These are phyloP conservation scores for Noctua pronuba DNA, from an alignment of 2,888 invertebrate species.

Conservation along the genomic window DNA sequence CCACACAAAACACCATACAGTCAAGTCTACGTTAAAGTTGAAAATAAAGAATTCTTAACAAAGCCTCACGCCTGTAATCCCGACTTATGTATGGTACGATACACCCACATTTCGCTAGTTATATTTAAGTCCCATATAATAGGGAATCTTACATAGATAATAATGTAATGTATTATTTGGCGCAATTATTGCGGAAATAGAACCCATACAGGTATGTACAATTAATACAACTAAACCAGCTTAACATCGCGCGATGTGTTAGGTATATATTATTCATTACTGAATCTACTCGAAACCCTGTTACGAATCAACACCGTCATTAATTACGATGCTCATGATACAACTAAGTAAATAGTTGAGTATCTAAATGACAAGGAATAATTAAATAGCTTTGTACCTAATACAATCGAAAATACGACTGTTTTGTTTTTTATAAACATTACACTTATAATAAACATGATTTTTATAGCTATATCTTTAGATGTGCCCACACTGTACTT, in stretches of 20 bases:
- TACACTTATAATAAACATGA: too few relatives aligned
- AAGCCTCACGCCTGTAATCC: too few relatives aligned
- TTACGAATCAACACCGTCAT: constrained; percentile 35
- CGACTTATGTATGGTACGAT: too few relatives aligned
- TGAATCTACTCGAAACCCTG: constrained; percentile 19
- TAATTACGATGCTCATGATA: constrained; percentile 13
- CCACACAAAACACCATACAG: too few relatives aligned
- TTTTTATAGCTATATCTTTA: too few relatives aligned
- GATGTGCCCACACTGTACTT: too few relatives aligned
- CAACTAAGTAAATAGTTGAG: constrained; percentile 12
- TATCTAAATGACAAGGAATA: constrained; percentile 8
- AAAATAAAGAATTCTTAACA: too few relatives aligned
- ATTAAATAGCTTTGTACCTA: not conserved
- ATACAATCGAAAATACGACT: not conserved
- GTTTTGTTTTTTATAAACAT: too few relatives aligned
- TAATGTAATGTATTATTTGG: not conserved
- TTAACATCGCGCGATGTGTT: constrained; percentile 20
- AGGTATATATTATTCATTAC: constrained; percentile 27
- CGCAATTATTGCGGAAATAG: not conserved
- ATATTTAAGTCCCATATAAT: not conserved
- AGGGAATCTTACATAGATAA: not conserved
- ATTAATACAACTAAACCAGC: constrained; percentile 11
- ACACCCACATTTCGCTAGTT: too few relatives aligned
- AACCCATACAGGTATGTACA: not conserved
- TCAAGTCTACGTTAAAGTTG: too few relatives aligned